These are phyloP conservation scores for Okapia johnstoni DNA, from an alignment of 2,113 vertebrate species.

Conservation along the genomic window DNA sequence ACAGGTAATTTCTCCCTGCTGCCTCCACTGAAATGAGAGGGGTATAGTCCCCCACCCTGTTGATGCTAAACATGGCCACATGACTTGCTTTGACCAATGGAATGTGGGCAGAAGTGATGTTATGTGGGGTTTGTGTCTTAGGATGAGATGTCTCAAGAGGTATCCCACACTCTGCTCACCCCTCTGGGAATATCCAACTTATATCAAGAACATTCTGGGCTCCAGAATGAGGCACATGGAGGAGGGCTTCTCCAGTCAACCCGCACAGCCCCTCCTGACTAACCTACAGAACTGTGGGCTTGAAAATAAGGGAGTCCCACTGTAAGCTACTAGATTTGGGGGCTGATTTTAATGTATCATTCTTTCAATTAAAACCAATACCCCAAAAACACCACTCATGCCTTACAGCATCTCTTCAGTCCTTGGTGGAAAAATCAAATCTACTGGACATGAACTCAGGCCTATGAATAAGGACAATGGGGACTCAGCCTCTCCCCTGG, in stretches of 20 bases:
- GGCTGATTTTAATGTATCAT: background rate
- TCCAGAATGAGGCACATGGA: background rate
- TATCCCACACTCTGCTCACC: background rate
- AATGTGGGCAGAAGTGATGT: background rate
- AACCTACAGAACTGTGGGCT: background rate
- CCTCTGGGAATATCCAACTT: background rate
- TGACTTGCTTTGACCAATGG: background rate
- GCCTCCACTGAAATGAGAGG: background rate
- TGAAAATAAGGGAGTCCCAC: background rate
- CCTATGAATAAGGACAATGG: background rate
- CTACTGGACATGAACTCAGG: background rate
- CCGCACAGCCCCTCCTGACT: background rate
- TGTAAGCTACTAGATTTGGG: background rate
- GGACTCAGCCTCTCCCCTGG: background rate
- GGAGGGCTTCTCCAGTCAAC: background rate
- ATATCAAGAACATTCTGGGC: background rate
- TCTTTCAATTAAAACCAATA: background rate
- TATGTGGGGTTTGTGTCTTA: background rate
- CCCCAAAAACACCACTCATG: background rate
- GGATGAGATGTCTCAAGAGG: background rate
- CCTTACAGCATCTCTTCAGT: background rate
- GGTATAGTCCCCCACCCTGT: no score
- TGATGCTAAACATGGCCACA: background rate
- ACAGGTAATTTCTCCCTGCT: background rate
- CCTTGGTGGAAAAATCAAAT: background rate